Percentiles rank a stretch among this genome's conserved stretches.
These are phyloP conservation scores for Anguilla megastoma DNA, from an alignment of 2,797 vertebrate genomes.

Conservation along the genomic window DNA sequence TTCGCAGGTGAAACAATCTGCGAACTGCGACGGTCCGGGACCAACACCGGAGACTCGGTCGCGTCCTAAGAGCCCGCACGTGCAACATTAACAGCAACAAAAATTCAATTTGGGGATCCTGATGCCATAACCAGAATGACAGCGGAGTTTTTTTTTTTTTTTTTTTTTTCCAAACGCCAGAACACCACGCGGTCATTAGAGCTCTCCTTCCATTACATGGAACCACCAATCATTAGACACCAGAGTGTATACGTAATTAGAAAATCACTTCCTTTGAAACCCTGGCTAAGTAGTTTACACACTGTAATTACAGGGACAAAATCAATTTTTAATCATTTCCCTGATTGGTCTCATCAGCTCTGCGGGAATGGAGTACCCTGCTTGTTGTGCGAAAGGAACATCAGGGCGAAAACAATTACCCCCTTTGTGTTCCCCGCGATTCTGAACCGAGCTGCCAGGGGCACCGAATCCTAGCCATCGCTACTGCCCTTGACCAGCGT, in stretches of 20 bases:
- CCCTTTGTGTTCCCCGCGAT: slow-evolving; percentile 98
- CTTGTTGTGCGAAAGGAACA: slow-evolving; percentile 99
- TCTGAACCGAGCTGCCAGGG: slow-evolving; percentile 80
- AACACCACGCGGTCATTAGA: slow-evolving; percentile 99
- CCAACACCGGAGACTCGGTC: slow-evolving; percentile 85
- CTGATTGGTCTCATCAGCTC: slow-evolving; percentile 99
- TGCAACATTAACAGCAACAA: slow-evolving; percentile 90
- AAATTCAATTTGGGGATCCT: slow-evolving; percentile 97
- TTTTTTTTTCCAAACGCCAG: slow-evolving; percentile 86
- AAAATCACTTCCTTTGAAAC: slow-evolving; percentile 99
- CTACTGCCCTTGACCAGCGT: slow-evolving; percentile 88
- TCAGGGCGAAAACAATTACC: slow-evolving; percentile 99
- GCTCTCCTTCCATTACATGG: slow-evolving; percentile 99
- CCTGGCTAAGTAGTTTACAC: slow-evolving; percentile 99
- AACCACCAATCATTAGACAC: slow-evolving; percentile 99
- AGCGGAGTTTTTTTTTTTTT: slow-evolving; percentile 72
- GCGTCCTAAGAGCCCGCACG: slow-evolving; percentile 83
- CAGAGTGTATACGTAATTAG: slow-evolving; percentile 99
- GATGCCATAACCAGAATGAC: slow-evolving; percentile 95
- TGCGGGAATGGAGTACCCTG: slow-evolving; percentile 99
- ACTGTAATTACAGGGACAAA: slow-evolving; percentile 99
- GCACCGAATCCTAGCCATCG: slow-evolving; percentile 69
- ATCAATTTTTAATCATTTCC: slow-evolving; percentile 99
- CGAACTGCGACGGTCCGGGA: slow-evolving; percentile 74
- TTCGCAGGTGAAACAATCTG: slow-evolving; percentile 66